phyloP scores from a whole-genome alignment of 2,797 vertebrate species.

The Hypotaenidia okinawae region DNA sequence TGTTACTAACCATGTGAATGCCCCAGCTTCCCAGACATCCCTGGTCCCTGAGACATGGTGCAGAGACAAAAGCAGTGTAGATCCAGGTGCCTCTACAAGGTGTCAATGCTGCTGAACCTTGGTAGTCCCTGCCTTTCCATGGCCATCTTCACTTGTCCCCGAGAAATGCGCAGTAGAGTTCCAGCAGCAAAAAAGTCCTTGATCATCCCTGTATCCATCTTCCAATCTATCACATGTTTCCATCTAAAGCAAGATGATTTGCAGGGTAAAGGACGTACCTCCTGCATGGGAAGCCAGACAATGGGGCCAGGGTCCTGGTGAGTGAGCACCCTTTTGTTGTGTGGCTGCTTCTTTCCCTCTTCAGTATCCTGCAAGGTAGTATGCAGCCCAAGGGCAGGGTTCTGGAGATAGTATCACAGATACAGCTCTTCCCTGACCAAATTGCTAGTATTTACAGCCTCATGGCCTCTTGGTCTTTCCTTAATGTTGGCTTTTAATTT shows the following conservation, averaged over 20 bases:
- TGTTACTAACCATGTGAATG: not conserved
- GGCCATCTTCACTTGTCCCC: not conserved
- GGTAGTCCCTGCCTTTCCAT: not conserved
- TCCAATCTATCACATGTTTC: fast-evolving
- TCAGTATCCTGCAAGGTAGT: not conserved
- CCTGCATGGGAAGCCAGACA: fast-evolving
- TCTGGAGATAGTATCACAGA: not conserved
- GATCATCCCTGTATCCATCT: not conserved
- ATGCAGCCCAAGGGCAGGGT: not conserved
- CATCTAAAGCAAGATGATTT: not conserved
- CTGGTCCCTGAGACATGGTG: not conserved
- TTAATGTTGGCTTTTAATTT: not conserved
- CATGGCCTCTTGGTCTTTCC: not conserved
- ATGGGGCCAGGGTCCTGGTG: too few species aligned
- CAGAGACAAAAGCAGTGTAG: not conserved
- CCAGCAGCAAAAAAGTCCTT: not conserved
- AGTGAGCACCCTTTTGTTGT: fast-evolving
- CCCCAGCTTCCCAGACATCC: fast-evolving
- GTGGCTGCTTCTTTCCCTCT: not conserved
- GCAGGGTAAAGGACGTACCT: not conserved
- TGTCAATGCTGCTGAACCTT: not conserved
- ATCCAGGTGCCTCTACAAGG: too few species aligned
- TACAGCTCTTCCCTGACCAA: not conserved
- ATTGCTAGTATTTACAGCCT: not conserved
- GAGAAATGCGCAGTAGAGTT: not conserved